phyloP scores from a whole-genome alignment of 2,888 invertebrate genomes.

The Copidosoma aretas region DNA sequence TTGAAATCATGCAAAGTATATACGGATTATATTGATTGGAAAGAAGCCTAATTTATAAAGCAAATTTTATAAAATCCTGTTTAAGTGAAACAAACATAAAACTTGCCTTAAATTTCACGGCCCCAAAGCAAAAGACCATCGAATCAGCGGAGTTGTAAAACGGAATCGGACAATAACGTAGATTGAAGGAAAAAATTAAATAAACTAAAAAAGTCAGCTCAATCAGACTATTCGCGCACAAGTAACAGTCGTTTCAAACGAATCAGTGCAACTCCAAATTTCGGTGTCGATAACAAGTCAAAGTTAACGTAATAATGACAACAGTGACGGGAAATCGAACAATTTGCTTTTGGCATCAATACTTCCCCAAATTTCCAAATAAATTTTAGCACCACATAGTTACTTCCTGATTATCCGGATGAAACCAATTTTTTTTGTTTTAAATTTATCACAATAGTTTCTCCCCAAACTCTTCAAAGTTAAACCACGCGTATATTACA shows the following conservation, averaged over 20 bases:
- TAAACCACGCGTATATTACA: too few relatives aligned
- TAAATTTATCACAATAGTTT: neutral
- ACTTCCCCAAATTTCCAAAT: neutral
- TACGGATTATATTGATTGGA: too few relatives aligned
- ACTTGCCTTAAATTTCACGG: constrained; percentile 39
- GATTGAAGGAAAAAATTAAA: too few relatives aligned
- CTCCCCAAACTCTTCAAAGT: too few relatives aligned
- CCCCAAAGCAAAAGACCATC: constrained; percentile 35
- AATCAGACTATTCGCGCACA: too few relatives aligned
- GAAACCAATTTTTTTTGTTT: neutral
- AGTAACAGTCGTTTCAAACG: neutral
- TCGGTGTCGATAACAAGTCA: neutral
- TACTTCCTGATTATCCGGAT: neutral
- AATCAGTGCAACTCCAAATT: neutral
- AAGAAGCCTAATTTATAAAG: too few relatives aligned
- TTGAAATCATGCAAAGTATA: too few relatives aligned
- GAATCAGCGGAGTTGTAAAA: constrained; percentile 12
- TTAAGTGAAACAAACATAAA: neutral
- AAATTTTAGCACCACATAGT: neutral
- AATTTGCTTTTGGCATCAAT: neutral
- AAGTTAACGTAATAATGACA: neutral
- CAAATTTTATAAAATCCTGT: too few relatives aligned
- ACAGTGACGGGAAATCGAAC: neutral
- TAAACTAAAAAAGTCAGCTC: too few relatives aligned
- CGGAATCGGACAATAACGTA: neutral